Evolutionary conservation across 2,113 vertebrate genomes (phyloP), one percentile per base, ranked within the genome.

Genomic region (Halichoerus grypus): DNA sequence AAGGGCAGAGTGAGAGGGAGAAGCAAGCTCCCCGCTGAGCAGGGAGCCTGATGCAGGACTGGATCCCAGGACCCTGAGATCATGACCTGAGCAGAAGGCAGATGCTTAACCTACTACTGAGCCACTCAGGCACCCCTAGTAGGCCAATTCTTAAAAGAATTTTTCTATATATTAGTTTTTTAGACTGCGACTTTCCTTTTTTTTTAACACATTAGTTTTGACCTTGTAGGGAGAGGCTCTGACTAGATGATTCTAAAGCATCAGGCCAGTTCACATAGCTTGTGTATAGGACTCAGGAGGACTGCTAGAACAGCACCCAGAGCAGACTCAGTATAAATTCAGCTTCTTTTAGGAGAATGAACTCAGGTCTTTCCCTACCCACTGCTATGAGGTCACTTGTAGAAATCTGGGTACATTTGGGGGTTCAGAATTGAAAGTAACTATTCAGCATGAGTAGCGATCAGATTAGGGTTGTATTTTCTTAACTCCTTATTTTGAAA

Each of bases 401-500:
- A 22, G 87, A 91, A 88, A 88, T 81, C 10, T 61, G 28, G n/a
- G 15, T 63, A 4, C n/a, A 19, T 95, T 69, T 59, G 55, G 9
- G 42, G 19, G 19, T 57, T 91, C 71, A 88, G 10, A 88, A 96
- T 67, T 42, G 26, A 91, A 69, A 93, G 51, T 39, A 81, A 33
- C 42, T 69, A 61, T 24, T 96, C 55, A 91, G 3, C 42, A 77
- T 77, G 5, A 77, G 19, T 55, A 86, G 16, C 33, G n/a, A 11
- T 94, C 59, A 92, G 18, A 72, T 74, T 57, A 87, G 22, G 21
- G 33, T 61, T 93, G 5, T 65, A 16, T 74, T 88, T 88, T 81
- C 83, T 55, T 14, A 81, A 57, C 31, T 93, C 46, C 82, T 39
- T 74, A 18, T 84, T 94, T 80, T 91, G 18, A 79, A 97, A 65